Conservation (phyloP, 2,888 invertebrate species). For the Protophormia terraenovae region DNA sequence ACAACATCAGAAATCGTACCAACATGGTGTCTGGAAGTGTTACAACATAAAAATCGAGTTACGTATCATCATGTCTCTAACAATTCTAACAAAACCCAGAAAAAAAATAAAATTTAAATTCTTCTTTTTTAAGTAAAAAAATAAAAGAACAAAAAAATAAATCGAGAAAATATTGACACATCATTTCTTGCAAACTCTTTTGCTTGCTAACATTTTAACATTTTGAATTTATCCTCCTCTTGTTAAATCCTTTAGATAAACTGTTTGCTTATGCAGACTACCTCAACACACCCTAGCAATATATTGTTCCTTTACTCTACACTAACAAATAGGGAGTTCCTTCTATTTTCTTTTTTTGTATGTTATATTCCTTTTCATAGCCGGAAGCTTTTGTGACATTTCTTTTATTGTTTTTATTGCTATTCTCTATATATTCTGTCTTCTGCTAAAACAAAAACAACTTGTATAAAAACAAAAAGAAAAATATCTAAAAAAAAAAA, state of each 20-base stretch:
- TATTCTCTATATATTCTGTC: constrained; percentile 3
- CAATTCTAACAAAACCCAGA: constrained; percentile 9
- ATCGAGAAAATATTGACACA: constrained; percentile 64
- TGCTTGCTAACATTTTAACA: not conserved
- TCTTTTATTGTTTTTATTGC: constrained; percentile 56
- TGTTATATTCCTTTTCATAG: constrained; percentile 21
- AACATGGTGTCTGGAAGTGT: constrained; percentile 52
- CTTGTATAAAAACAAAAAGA: not conserved
- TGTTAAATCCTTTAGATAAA: constrained; percentile 61
- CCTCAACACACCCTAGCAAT: not conserved
- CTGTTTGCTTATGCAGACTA: constrained; percentile 51
- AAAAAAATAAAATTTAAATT: constrained; percentile 23
- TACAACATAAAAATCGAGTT: constrained; percentile 56
- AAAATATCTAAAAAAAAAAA: too few species aligned
- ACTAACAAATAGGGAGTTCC: constrained; percentile 13
- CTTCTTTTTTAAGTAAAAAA: constrained; percentile 5
- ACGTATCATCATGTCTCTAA: not conserved
- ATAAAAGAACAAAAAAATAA: constrained; percentile 7
- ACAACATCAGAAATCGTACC: not conserved
- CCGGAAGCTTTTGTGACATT: constrained; percentile 67
- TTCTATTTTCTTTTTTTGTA: not conserved
- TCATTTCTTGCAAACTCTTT: constrained; percentile 45
- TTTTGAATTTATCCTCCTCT: constrained; percentile 14
- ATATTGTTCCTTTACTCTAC: not conserved
- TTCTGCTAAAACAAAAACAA: not conserved